A percentile compares a stretch with the other conserved stretches of the same genome.
Evolutionary conservation across 2,113 vertebrate species (phyloP).

Genomic region (Cavia aperea): DNA sequence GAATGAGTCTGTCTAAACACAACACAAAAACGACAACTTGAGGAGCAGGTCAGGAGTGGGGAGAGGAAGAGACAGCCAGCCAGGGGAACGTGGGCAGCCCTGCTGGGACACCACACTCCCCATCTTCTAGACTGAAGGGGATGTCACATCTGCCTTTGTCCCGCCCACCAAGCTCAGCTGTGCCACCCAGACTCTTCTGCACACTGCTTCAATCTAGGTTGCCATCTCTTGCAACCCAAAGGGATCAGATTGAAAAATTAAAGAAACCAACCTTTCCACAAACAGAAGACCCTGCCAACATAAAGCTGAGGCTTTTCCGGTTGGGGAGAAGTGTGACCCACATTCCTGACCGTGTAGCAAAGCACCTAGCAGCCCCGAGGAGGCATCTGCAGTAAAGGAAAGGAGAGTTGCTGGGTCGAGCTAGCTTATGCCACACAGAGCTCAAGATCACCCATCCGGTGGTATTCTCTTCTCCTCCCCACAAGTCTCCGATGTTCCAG

Average conservation of each 20-base stretch:
- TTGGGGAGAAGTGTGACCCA: no score
- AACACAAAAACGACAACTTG: background rate
- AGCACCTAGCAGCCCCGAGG: background rate
- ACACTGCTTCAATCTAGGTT: background rate
- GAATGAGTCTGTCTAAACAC: background rate
- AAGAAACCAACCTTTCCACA: background rate
- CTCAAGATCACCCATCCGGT: background rate
- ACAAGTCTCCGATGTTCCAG: background rate
- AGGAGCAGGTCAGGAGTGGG: background rate
- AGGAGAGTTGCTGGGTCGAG: background rate
- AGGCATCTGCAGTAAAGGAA: background rate
- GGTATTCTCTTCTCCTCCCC: background rate
- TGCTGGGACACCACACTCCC: background rate
- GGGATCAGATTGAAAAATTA: background rate
- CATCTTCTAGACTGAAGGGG: background rate
- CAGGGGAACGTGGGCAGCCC: background rate
- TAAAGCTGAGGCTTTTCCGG: background rate
- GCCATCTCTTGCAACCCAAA: background rate
- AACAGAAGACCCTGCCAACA: background rate
- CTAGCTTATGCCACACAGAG: background rate
- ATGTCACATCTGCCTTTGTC: rapidly evolving
- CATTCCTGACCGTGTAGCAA: background rate
- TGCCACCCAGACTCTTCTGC: background rate
- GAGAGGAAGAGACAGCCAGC: background rate
- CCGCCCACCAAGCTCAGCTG: background rate